Evolutionary conservation across 2,113 vertebrate species (phyloP).

Genomic region (Varanus komodoensis): DNA sequence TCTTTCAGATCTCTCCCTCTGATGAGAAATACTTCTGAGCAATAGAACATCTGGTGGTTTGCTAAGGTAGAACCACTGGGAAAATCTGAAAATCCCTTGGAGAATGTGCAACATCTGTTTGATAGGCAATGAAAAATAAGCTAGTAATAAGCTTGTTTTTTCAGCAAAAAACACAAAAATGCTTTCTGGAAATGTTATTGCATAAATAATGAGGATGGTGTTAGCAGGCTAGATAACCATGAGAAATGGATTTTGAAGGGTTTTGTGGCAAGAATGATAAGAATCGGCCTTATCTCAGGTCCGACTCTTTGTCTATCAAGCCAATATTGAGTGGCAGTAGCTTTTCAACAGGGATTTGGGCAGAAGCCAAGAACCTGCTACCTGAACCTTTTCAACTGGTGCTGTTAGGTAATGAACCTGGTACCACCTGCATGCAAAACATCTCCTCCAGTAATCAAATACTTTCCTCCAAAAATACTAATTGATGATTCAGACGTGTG

Average conservation of each 20-base stretch:
- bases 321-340: not conserved
- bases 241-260: slow-evolving; percentile 59
- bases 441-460: not conserved
- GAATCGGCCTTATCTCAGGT: not conserved
- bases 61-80: slow-evolving; percentile 69
- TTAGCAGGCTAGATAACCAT: slow-evolving; percentile 64
- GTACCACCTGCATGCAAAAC: not conserved
- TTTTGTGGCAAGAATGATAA: slow-evolving; percentile 1
- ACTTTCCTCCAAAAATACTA: not conserved
- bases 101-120: slow-evolving; percentile 76
- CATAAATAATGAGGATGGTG: slow-evolving; percentile 67
- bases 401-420: not conserved
- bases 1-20: slow-evolving; percentile 49
- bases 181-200: slow-evolving; percentile 63
- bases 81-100: slow-evolving; percentile 68
- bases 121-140: slow-evolving; percentile 79
- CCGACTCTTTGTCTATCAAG: not conserved
- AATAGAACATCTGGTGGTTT: slow-evolving; percentile 70
- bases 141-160: slow-evolving; percentile 77
- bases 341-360: not conserved
- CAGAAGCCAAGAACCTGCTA: not conserved
- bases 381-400: not conserved
- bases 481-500: not conserved
- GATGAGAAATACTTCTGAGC: slow-evolving; percentile 49
- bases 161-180: slow-evolving; percentile 46